Base-by-base conservation (phyloP, 2,113 vertebrate species). In the Pelusios castaneus region DNA sequence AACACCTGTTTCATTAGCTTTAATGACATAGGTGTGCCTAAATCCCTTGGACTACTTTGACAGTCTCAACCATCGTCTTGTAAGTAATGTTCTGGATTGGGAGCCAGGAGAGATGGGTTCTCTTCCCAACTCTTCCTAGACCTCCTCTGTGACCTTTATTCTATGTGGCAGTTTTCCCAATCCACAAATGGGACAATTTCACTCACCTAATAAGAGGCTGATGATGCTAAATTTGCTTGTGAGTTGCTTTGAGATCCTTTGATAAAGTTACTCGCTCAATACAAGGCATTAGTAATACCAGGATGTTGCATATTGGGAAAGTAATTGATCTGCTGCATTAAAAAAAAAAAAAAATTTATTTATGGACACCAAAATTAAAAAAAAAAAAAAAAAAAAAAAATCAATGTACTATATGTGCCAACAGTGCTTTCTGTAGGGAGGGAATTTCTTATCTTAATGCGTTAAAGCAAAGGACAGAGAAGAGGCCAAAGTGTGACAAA, bases 401-500 rank as follows among this genome's bases (percentile, higher is more conserved):
- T 86, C 90, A 80, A 51, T 49, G 41, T 89, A 93, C 87, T 93
- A 67, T 1, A 0, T 3, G 45, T 55, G 82, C 89, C 94, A 73
- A 0, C 41, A 45, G 21, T 29, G 67, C 27, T 54, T 55, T 34
- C 83, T 96, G 82, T 92, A 89, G 82, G 63, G 89, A 93, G 73
- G 47, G 10, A 54, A 11, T 77, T 89, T 76, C 76, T 41, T 1
- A 52, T 56, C 60, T 77, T 82, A 55, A 54, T 27, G 85, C 84
- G 84, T 3, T 47, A 85, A 80, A 83, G 87, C 81, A 21, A 9
- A 89, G 70, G 43, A 52, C 67, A 25, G 78, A 75, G n/a, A 82
- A 87, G 82, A 94, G 96, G 89, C 80, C 94, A 90, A 12, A 90
- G 87, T 54, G 47, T 1, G 47, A 90, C 58, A 77, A 67, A n/a